Evolutionary conservation across 2,113 vertebrate genomes (phyloP).

Genomic region (Dicentrarchus labrax): DNA sequence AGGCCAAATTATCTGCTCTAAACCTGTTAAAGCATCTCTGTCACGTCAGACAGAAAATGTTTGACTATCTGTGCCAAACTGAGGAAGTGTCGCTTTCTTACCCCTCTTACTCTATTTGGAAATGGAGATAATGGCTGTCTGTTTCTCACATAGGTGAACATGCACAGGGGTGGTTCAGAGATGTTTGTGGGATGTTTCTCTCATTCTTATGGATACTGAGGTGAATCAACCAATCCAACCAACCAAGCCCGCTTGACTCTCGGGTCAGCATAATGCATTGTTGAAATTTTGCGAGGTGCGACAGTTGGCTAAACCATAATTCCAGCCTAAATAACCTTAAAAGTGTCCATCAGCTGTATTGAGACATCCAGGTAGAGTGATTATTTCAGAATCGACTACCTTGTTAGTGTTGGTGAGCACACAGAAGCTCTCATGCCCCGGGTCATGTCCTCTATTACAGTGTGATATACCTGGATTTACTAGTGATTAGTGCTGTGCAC

Average conservation of each 20-base stretch:
- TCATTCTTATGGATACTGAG: no score
- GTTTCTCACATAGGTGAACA: no score
- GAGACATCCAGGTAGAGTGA: neutral
- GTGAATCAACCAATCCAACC: neutral
- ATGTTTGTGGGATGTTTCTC: no score
- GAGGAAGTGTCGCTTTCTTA: neutral
- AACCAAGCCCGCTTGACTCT: neutral
- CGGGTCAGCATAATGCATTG: neutral
- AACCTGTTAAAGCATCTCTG: no score
- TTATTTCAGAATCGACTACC: constrained; percentile 25
- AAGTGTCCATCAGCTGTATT: neutral
- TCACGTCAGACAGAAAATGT: no score
- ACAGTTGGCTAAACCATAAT: neutral
- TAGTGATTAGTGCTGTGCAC: constrained; percentile 59
- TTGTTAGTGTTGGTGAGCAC: constrained; percentile 47
- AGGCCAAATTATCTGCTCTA: no score
- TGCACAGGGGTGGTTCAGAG: neutral
- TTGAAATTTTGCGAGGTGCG: neutral
- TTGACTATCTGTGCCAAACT: no score
- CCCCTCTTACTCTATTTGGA: no score
- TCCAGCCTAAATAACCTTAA: neutral
- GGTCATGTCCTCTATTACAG: constrained; percentile 43
- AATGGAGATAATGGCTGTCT: no score
- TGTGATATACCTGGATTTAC: constrained; percentile 46
- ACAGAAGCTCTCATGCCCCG: constrained; percentile 9